Percentiles rank a stretch among this genome's conserved stretches.
These are phyloP conservation scores for Chrysemys picta DNA, from an alignment of 2,113 vertebrate species.

Conservation along the genomic window DNA sequence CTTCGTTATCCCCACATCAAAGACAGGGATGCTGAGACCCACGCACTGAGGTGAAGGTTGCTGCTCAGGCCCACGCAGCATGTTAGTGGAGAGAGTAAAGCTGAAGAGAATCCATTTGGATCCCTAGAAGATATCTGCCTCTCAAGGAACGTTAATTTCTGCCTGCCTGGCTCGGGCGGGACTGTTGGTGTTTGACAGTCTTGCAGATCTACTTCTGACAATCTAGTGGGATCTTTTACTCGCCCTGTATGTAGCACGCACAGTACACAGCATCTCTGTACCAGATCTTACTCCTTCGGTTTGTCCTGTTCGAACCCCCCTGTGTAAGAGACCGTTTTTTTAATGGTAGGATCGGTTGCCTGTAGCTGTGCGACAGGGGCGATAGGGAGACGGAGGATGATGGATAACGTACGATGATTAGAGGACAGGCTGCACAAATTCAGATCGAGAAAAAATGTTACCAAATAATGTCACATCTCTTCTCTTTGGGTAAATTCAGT, in stretches of 20 bases:
- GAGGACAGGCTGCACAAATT: conserved; percentile 68
- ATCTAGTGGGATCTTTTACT: conserved; percentile 44
- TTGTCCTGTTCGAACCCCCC: conserved; percentile 76
- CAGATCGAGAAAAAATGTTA: neutral
- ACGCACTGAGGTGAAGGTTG: too few relatives aligned
- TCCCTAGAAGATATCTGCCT: neutral
- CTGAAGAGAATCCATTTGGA: neutral
- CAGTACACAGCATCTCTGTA: conserved; percentile 52
- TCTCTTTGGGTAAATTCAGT: conserved; percentile 2
- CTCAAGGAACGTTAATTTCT: neutral
- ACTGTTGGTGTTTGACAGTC: rapidly evolving
- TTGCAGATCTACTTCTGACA: conserved; percentile 24
- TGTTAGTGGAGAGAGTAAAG: neutral
- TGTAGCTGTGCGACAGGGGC: conserved; percentile 59
- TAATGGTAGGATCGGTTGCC: conserved; percentile 72
- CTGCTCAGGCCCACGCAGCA: neutral
- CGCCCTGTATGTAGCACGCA: conserved; percentile 1
- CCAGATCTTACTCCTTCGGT: conserved; percentile 59
- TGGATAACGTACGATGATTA: conserved; percentile 60
- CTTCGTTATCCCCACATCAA: neutral
- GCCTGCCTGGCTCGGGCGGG: rapidly evolving
- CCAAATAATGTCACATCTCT: conserved; percentile 33
- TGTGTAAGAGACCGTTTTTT: conserved; percentile 75
- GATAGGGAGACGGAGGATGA: conserved; percentile 48
- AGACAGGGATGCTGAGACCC: neutral